phyloP scores from a whole-genome alignment of 2,888 invertebrate species.

The Drosophila ustulata region DNA sequence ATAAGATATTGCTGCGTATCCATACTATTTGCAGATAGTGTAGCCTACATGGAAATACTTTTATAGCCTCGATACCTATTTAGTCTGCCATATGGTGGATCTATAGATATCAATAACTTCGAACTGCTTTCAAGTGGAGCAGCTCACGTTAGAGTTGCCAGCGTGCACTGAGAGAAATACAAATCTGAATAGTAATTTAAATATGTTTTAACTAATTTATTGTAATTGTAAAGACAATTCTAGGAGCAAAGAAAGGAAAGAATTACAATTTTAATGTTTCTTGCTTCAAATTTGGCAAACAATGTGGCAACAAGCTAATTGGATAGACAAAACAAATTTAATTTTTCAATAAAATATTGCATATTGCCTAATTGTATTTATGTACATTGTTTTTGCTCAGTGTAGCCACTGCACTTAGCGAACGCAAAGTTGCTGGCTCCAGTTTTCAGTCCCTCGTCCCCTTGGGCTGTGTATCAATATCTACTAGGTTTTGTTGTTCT shows the following conservation, averaged over 20 bases:
- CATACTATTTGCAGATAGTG: conserved; percentile 32
- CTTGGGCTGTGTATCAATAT: conserved; percentile 50
- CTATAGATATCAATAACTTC: conserved; percentile 60
- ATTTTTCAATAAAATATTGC: background rate
- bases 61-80: conserved; percentile 63
- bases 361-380: background rate
- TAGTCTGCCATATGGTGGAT: conserved; percentile 63
- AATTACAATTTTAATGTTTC: too few relatives aligned
- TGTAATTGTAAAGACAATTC: too few relatives aligned
- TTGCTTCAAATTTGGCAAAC: too few relatives aligned
- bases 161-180: conserved; percentile 31
- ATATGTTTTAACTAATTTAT: too few relatives aligned
- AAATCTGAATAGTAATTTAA: too few relatives aligned
- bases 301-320: too few relatives aligned
- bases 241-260: too few relatives aligned
- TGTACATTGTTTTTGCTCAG: conserved; percentile 12
- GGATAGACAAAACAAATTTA: background rate
- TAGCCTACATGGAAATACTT: conserved; percentile 71
- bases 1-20: conserved; percentile 34
- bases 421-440: conserved; percentile 44
- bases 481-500: conserved; percentile 39
- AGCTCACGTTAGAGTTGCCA: conserved; percentile 6
- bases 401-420: conserved; percentile 53
- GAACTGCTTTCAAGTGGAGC: conserved; percentile 61
- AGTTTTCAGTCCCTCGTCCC: conserved; percentile 3